Percentiles rank a stretch among this genome's conserved stretches.
These are phyloP conservation scores for Achlya flavicornis DNA, from an alignment of 2,888 invertebrate species.

Conservation along the genomic window DNA sequence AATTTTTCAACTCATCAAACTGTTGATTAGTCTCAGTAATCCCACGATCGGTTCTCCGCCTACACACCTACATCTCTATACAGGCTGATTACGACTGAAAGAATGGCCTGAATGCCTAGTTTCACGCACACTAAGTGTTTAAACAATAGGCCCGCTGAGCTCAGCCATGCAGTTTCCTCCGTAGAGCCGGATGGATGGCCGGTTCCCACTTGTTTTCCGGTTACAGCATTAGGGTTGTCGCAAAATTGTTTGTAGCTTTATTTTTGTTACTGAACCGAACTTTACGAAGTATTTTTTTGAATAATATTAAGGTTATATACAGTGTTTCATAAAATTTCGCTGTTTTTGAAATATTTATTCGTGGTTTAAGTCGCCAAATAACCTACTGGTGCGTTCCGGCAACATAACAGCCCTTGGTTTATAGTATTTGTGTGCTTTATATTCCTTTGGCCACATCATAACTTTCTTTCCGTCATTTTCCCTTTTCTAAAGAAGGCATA, in stretches of 20 bases:
- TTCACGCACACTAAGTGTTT: constrained; percentile 15
- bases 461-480: too few species aligned
- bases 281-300: too few species aligned
- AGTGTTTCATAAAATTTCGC: too few species aligned
- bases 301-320: too few species aligned
- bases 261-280: background rate
- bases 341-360: too few species aligned
- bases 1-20: background rate
- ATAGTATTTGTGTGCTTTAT: too few species aligned
- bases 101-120: constrained; percentile 15
- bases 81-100: constrained; percentile 7
- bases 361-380: too few species aligned
- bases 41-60: background rate
- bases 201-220: constrained; percentile 15
- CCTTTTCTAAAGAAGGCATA: too few species aligned
- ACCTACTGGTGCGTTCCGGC: too few species aligned
- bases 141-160: constrained; percentile 13
- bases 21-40: background rate
- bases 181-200: constrained; percentile 24
- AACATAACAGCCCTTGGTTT: too few species aligned
- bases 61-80: constrained; percentile 4
- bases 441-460: too few species aligned
- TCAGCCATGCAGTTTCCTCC: constrained; percentile 4
- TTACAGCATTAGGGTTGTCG: background rate
- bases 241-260: background rate